A percentile compares a stretch with the other conserved stretches of the same genome.
Conservation (phyloP, 2,888 invertebrate genomes). For the Andrena camellia region DNA sequence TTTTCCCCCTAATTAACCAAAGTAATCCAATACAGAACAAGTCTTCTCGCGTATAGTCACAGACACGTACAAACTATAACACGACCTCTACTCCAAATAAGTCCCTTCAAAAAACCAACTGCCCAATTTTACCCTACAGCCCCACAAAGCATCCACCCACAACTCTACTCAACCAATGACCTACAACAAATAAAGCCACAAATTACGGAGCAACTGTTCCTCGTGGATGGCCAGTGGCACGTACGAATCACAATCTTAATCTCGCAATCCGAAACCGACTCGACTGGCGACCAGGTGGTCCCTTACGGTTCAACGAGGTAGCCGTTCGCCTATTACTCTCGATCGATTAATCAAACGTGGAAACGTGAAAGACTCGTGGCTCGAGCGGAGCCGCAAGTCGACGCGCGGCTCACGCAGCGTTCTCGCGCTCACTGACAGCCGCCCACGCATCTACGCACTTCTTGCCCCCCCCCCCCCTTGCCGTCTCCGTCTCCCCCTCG, state of each 20-base stretch:
- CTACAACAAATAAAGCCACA: too few species aligned
- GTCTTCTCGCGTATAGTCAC: background rate
- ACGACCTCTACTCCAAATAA: too few species aligned
- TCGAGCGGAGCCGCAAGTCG: conserved; percentile 57
- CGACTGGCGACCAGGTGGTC: background rate
- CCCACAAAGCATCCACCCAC: too few species aligned
- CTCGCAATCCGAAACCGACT: conserved; percentile 7
- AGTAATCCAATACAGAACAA: too few species aligned
- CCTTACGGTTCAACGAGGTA: background rate
- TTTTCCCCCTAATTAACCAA: too few species aligned
- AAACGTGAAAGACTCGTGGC: conserved; percentile 26
- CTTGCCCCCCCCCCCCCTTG: conserved; percentile 28
- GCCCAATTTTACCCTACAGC: too few species aligned
- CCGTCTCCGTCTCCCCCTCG: background rate
- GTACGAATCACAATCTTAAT: background rate
- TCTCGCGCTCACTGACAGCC: conserved; percentile 75
- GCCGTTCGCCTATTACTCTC: background rate
- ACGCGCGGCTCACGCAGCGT: conserved; percentile 70
- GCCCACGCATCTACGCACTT: conserved; percentile 76
- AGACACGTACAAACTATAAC: background rate
- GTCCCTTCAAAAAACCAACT: too few species aligned
- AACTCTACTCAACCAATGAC: too few species aligned
- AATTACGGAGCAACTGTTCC: too few species aligned
- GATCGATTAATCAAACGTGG: conserved; percentile 1
- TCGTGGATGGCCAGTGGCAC: too few species aligned